Conservation (phyloP, 2,797 vertebrate genomes). For the Pogoniulus pusillus region DNA sequence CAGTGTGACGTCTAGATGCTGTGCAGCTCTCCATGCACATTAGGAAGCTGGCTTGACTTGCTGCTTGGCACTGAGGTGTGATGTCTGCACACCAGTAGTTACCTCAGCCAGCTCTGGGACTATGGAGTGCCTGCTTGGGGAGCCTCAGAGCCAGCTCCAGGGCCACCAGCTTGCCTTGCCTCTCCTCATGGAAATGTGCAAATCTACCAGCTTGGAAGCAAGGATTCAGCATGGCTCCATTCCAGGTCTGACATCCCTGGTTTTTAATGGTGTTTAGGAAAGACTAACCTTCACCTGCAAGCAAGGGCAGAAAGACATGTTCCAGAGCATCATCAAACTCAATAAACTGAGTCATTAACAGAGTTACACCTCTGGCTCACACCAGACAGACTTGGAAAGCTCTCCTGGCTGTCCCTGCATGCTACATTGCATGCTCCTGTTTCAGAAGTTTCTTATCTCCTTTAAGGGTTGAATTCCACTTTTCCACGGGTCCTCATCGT, state of each 20-base stretch:
- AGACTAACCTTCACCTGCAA: not conserved
- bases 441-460: not conserved
- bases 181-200: not conserved
- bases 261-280: not conserved
- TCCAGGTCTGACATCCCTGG: not conserved
- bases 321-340: not conserved
- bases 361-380: not conserved
- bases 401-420: not conserved
- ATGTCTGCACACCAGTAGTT: not conserved
- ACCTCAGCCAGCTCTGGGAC: not conserved
- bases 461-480: not conserved
- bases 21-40: rapidly evolving
- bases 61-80: not conserved
- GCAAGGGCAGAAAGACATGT: not conserved
- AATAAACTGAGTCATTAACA: not conserved
- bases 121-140: not conserved
- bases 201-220: not conserved
- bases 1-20: not conserved
- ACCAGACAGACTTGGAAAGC: not conserved
- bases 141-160: not conserved
- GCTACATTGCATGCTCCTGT: not conserved
- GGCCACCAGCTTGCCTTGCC: not conserved
- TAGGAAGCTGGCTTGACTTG: not conserved
- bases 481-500: not conserved
- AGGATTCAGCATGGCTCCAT: not conserved